These are phyloP conservation scores for Drosophila auraria DNA, from an alignment of 1,140 invertebrate genomes.

Conservation along the genomic window DNA sequence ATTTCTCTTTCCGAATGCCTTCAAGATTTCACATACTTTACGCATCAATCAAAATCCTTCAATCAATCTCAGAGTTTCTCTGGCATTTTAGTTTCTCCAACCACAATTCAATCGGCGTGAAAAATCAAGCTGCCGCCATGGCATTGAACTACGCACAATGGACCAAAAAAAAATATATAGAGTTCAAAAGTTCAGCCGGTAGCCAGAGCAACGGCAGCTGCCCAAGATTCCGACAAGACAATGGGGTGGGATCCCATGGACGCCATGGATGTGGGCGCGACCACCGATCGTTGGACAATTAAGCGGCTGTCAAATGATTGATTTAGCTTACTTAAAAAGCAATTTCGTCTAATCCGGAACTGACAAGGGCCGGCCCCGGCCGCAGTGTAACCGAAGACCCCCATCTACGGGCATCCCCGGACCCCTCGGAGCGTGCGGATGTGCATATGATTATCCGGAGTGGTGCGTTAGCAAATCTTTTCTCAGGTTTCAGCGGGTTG, in stretches of 20 bases:
- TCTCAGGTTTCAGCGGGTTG: constrained; percentile 27
- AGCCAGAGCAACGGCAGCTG: constrained; percentile 56
- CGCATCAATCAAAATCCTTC: constrained; percentile 47
- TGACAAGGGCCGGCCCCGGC: constrained; percentile 39
- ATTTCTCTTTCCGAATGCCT: constrained; percentile 17
- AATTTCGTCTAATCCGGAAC: constrained; percentile 72
- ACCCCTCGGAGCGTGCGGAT: constrained; percentile 24
- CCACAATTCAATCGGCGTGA: constrained; percentile 27
- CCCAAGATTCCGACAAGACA: constrained; percentile 38
- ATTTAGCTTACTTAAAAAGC: constrained; percentile 80
- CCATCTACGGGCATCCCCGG: constrained; percentile 32
- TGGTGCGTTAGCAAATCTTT: constrained; percentile 75
- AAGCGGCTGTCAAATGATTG: constrained; percentile 75
- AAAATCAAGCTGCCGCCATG: constrained; percentile 36
- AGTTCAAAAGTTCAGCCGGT: constrained; percentile 62
- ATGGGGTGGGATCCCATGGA: constrained; percentile 32
- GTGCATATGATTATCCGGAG: constrained; percentile 64
- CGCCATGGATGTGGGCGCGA: constrained; percentile 47
- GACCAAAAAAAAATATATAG: constrained; percentile 15
- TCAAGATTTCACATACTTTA: constrained; percentile 26
- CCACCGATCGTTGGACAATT: constrained; percentile 55
- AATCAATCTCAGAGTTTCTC: constrained; percentile 51
- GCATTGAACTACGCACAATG: constrained; percentile 63
- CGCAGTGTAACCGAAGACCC: constrained; percentile 47
- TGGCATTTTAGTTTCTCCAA: constrained; percentile 31